Conservation (phyloP, 64 coral and sea anemone species). For the Exaiptasia diaphana region DNA sequence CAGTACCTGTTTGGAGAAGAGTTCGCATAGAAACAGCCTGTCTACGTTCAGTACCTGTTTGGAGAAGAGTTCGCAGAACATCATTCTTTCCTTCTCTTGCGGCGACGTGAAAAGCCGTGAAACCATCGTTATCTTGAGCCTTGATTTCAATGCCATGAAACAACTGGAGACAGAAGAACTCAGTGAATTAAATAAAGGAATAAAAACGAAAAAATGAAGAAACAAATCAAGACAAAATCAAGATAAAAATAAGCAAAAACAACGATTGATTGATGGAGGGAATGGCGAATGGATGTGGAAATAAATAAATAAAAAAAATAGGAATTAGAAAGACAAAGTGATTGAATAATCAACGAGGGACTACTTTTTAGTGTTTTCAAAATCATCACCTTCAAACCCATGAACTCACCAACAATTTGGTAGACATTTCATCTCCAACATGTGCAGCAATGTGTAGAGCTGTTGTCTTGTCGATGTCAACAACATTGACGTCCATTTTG, state of each 20-base stretch:
- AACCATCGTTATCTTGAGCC: conserved; percentile 73
- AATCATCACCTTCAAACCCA: too few relatives aligned
- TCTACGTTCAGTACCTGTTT: conserved; percentile 80
- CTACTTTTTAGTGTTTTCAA: too few relatives aligned
- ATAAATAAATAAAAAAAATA: neutral
- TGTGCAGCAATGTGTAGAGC: conserved; percentile 64
- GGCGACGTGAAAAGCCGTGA: conserved; percentile 69
- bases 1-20: neutral
- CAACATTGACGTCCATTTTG: conserved; percentile 45
- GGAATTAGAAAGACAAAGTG: too few relatives aligned
- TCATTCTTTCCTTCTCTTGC: conserved; percentile 66
- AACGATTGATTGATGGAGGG: neutral
- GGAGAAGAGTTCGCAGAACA: conserved; percentile 23
- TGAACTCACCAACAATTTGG: neutral
- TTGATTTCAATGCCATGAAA: conserved; percentile 49
- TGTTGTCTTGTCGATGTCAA: conserved; percentile 67
- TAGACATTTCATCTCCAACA: neutral
- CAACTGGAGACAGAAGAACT: neutral
- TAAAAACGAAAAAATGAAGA: neutral
- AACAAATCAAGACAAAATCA: neutral
- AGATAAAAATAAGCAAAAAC: neutral
- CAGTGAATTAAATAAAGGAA: neutral
- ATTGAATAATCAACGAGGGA: too few relatives aligned
- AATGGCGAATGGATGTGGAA: neutral
- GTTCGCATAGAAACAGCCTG: too few relatives aligned